Evolutionary conservation across 2,113 vertebrate genomes (phyloP), one percentile per base, ranked within the genome.

Genomic region (Tonatia bakeri): DNA sequence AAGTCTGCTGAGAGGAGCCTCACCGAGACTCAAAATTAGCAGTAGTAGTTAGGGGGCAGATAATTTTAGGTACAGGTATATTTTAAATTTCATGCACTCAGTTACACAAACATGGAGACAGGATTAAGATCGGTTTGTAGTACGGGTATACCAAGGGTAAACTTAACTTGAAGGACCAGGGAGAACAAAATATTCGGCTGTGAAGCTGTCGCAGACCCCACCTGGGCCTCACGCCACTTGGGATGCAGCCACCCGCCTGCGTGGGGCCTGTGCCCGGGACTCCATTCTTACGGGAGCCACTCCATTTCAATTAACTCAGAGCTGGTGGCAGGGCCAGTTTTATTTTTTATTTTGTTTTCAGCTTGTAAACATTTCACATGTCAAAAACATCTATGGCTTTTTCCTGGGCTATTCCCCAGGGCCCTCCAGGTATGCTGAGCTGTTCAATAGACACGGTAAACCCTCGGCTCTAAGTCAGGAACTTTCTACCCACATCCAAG

Each of bases 341-440:
- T 96, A 5, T 72, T 92, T 97, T 80, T 92, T 52, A 14, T 83
- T 89, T 92, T 93, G 93, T 95, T 91, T 96, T 86, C 73, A 96
- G 90, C 80, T 77, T 90, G 67, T 94, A 97, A 97, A 96, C 82
- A 94, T 93, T n/a, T 85, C 22, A 40, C 80, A 93, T 19, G 1
- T 70, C 70, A 87, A 77, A 86, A 96, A 82, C 64, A 75, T 64
- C 52, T 80, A 65, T 33, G 84, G 91, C 88, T 94, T 75, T 45
- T 69, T 96, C 96, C 95, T 76, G 82, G 64, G 22, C 70, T 22
- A 64, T 91, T 26, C 94, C 77, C 5, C 0, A 0, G 82, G 97
- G 94, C 87, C 65, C 83, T 95, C 40, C 94, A 76, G 97, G 67
- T 96, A 72, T 1, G 69, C 77, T 0, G 52, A 95, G 95, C 95